A percentile compares a stretch with the other conserved stretches of the same genome.
These are phyloP conservation scores for Cordylochernes scorpioides DNA, from an alignment of 2,888 invertebrate species.

Conservation along the genomic window DNA sequence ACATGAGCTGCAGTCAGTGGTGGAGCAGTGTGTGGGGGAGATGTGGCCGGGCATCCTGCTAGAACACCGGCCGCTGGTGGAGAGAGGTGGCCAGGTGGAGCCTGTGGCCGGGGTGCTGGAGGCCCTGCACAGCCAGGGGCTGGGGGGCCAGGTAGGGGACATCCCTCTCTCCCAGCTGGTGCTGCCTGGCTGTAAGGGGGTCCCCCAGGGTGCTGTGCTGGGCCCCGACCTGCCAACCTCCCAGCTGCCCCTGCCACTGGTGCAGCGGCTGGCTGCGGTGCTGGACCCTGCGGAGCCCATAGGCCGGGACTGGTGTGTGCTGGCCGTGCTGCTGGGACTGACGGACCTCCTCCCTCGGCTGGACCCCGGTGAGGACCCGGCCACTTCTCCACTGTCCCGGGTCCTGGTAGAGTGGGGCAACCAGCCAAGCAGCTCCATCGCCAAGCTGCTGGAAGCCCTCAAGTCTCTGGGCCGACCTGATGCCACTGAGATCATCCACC, in stretches of 20 bases:
- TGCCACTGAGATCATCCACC: constrained; percentile 31
- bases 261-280: constrained; percentile 25
- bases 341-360: constrained; percentile 28
- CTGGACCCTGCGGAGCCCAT: constrained; percentile 28
- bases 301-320: constrained; percentile 30
- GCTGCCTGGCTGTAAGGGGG: too few species aligned
- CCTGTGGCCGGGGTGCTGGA: too few species aligned
- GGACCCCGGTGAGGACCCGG: constrained; percentile 19
- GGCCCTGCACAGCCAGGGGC: too few species aligned
- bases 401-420: constrained; percentile 28
- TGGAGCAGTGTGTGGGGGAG: constrained; percentile 33
- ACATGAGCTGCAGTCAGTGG: constrained; percentile 34
- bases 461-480: constrained; percentile 33
- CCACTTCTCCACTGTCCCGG: constrained; percentile 15
- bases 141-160: too few species aligned
- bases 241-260: constrained; percentile 31
- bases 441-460: constrained; percentile 30
- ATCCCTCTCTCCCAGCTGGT: too few species aligned
- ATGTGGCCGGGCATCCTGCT: constrained; percentile 42
- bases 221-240: constrained; percentile 33
- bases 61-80: too few species aligned
- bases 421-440: constrained; percentile 23
- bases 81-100: too few species aligned
- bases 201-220: constrained; percentile 23
- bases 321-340: constrained; percentile 28